Evolutionary conservation across 2,888 invertebrate species (phyloP).

Genomic region (Leptinotarsa peninsularis): DNA sequence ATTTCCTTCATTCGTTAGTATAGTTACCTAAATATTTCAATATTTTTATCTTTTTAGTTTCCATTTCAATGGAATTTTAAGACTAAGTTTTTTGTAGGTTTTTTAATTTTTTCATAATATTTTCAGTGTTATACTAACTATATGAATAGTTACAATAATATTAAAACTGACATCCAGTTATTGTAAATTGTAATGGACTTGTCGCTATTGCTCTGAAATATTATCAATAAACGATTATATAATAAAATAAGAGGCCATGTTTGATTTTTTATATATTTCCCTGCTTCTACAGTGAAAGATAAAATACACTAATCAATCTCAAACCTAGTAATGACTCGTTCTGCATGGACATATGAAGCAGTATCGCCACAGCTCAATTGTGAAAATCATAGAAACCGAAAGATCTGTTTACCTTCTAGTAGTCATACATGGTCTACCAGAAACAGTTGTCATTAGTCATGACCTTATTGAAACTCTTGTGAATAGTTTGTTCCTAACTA

Average conservation of each 20-base stretch:
- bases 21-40: neutral
- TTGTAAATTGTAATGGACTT: conserved; percentile 61
- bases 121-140: conserved; percentile 42
- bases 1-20: neutral
- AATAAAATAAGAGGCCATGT: conserved; percentile 18
- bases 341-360: too few species aligned
- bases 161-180: conserved; percentile 57
- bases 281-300: neutral
- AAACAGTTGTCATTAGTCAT: too few species aligned
- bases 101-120: conserved; percentile 43
- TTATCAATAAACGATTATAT: conserved; percentile 49
- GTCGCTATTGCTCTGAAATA: conserved; percentile 63
- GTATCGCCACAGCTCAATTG: too few species aligned
- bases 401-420: too few species aligned
- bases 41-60: neutral
- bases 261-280: neutral
- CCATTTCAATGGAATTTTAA: neutral
- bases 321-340: too few species aligned
- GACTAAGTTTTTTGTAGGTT: conserved; percentile 24
- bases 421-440: too few species aligned
- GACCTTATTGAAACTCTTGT: too few species aligned
- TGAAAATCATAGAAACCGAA: too few species aligned
- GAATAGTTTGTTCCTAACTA: too few species aligned
- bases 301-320: too few species aligned
- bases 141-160: conserved; percentile 55